Conservation (phyloP, 35 echinoderm and acorn worm species). For the Anneissia japonica region DNA sequence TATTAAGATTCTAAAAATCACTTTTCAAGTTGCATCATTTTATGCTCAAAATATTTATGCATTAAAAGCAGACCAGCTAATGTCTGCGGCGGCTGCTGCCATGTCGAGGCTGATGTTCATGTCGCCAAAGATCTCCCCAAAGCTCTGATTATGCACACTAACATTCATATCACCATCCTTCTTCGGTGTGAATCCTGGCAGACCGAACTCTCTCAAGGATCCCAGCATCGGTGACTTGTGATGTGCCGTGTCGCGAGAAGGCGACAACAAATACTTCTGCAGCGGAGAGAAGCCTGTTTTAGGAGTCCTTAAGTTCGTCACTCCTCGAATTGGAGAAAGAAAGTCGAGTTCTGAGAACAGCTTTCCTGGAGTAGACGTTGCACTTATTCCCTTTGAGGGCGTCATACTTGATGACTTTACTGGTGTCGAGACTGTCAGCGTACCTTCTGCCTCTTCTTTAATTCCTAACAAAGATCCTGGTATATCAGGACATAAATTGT, state of each 20-base stretch:
- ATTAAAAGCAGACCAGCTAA: background rate
- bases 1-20: too few relatives aligned
- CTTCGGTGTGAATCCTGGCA: background rate
- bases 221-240: background rate
- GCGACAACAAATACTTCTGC: background rate
- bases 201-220: background rate
- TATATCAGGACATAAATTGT: background rate
- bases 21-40: too few relatives aligned
- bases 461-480: background rate
- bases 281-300: background rate
- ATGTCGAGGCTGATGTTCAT: background rate
- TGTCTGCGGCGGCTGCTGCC: background rate
- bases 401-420: background rate
- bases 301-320: background rate
- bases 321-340: background rate
- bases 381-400: background rate
- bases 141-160: background rate
- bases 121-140: background rate
- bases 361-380: background rate
- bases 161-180: background rate
- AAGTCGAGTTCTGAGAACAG: background rate
- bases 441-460: background rate
- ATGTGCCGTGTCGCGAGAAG: background rate
- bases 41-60: too few relatives aligned
- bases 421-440: background rate